Conservation (phyloP, 2,113 vertebrate genomes). For the Rynchops niger region DNA sequence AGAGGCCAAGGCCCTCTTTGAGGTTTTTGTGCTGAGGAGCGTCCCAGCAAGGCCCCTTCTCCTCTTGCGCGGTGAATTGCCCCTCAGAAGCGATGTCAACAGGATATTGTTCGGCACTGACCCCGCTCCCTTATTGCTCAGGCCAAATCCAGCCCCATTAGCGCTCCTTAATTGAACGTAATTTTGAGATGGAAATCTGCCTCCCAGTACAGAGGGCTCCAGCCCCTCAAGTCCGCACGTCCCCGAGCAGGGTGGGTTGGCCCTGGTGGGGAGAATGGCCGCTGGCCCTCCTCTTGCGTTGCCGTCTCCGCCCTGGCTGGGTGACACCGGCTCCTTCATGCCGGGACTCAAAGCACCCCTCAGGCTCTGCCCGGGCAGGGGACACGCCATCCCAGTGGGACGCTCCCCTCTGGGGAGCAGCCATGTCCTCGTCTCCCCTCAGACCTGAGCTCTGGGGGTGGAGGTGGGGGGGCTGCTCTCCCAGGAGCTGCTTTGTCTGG, state of each 20-base stretch:
- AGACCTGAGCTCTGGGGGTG: constrained; percentile 66
- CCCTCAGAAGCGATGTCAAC: constrained; percentile 60
- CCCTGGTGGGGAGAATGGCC: neutral
- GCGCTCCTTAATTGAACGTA: constrained; percentile 78
- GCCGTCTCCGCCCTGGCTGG: constrained; percentile 69
- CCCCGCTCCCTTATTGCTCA: constrained; percentile 74
- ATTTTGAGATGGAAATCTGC: constrained; percentile 75
- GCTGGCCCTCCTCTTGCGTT: constrained; percentile 54
- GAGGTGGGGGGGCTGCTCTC: neutral
- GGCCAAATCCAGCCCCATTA: constrained; percentile 77
- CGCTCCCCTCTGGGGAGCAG: constrained; percentile 67
- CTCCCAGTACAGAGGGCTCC: constrained; percentile 47
- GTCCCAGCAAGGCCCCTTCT: neutral
- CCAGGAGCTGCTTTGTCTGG: constrained; percentile 77
- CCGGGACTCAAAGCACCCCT: neutral
- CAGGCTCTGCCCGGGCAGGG: constrained; percentile 72
- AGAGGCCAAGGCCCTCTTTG: neutral
- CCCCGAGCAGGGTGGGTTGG: neutral
- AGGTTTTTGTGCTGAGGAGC: neutral
- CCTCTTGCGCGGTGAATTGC: neutral
- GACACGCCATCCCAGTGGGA: constrained; percentile 58
- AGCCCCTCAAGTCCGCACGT: neutral
- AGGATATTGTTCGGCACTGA: constrained; percentile 74
- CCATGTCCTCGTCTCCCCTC: constrained; percentile 75
- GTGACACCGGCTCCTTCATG: constrained; percentile 64